Percentiles rank a stretch among this genome's conserved stretches.
These are phyloP conservation scores for Pandemis cinnamomeana DNA, from an alignment of 2,888 invertebrate genomes.

Conservation along the genomic window DNA sequence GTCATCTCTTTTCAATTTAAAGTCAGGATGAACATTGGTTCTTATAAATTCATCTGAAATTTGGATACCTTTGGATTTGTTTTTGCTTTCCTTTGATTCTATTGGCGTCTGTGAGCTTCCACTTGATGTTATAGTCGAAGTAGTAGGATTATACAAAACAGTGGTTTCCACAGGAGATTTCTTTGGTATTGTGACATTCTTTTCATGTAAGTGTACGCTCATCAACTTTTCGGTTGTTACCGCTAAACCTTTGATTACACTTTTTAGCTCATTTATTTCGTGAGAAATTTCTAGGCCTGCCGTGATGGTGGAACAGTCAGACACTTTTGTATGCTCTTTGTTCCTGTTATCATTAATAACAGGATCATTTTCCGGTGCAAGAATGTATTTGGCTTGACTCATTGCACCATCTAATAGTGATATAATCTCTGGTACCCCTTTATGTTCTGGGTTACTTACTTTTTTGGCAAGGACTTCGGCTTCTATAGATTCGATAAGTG, in stretches of 20 bases:
- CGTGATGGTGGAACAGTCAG: not conserved
- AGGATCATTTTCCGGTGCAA: conserved; percentile 40
- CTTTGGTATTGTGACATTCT: conserved; percentile 37
- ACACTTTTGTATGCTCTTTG: conserved; percentile 17
- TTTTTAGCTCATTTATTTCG: conserved; percentile 65
- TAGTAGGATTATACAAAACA: conserved; percentile 40
- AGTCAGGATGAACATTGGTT: conserved; percentile 51
- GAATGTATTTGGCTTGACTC: conserved; percentile 62
- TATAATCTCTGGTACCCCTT: conserved; percentile 55
- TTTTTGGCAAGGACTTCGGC: conserved; percentile 9
- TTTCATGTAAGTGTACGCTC: conserved; percentile 52
- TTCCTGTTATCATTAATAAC: not conserved
- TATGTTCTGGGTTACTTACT: conserved; percentile 25
- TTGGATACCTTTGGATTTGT: conserved; percentile 58
- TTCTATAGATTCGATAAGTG: conserved; percentile 30
- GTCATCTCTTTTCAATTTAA: conserved; percentile 59
- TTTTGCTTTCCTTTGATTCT: not conserved
- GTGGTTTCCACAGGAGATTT: conserved; percentile 8
- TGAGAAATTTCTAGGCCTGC: conserved; percentile 52
- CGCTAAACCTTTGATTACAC: conserved; percentile 62
- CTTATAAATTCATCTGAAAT: conserved; percentile 52
- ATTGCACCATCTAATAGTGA: conserved; percentile 64
- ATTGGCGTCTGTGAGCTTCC: conserved; percentile 11
- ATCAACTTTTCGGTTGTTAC: conserved; percentile 60
- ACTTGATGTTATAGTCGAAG: conserved; percentile 30